A percentile compares a stretch with the other conserved stretches of the same genome.
These are phyloP conservation scores for Sipha flava DNA, from an alignment of 1,140 invertebrate genomes.

Conservation along the genomic window DNA sequence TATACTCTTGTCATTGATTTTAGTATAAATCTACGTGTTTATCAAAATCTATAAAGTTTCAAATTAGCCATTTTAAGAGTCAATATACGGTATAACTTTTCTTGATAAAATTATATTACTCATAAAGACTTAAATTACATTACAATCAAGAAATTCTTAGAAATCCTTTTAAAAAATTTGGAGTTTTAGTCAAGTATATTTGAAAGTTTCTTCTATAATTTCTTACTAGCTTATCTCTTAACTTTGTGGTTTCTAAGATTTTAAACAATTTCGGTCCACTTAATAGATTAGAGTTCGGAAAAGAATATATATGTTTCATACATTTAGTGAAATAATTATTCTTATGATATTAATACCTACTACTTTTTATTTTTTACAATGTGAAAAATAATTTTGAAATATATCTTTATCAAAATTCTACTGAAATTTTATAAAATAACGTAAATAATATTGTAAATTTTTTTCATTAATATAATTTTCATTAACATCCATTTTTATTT, in stretches of 20 bases:
- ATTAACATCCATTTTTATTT: too few relatives aligned
- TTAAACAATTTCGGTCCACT: neutral
- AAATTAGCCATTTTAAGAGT: neutral
- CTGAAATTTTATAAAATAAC: too few relatives aligned
- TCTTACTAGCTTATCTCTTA: neutral
- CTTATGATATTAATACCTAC: too few relatives aligned
- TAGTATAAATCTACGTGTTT: too few relatives aligned
- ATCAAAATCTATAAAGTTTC: too few relatives aligned
- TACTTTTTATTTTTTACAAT: too few relatives aligned
- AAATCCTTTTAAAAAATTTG: neutral
- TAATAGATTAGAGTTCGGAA: neutral
- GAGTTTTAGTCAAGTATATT: neutral
- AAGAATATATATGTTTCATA: neutral
- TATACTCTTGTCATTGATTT: too few relatives aligned
- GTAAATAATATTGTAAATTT: too few relatives aligned
- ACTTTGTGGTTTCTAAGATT: neutral
- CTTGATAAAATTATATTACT: neutral
- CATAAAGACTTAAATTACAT: neutral
- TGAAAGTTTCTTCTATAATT: neutral
- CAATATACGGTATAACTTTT: neutral
- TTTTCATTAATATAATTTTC: too few relatives aligned
- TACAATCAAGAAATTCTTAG: neutral
- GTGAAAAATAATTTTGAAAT: too few relatives aligned
- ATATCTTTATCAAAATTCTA: too few relatives aligned
- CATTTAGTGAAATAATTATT: too few relatives aligned